Evolutionary conservation across 2,888 invertebrate genomes (phyloP), one percentile per base, ranked within the genome.

Genomic region (Mantis religiosa): DNA sequence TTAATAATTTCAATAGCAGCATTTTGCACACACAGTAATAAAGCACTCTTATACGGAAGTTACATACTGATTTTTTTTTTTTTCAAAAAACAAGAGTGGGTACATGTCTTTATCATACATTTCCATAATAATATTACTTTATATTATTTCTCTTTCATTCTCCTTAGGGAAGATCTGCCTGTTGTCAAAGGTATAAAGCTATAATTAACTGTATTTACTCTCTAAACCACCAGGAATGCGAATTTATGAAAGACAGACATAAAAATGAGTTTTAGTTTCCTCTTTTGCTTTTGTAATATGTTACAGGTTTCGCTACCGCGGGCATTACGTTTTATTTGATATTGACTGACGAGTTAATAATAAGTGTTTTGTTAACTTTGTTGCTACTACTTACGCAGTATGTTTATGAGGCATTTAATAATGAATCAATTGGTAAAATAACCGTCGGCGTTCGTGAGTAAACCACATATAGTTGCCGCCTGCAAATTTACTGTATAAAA

Each of bases 401-500:
- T 34, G 28, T 84, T 71, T 84, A 84, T 84, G 34, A 41, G 34
- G 27, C 54, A n/a, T 85, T 85, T 85, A 85, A 84, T 84, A 84
- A 85, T 47, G 47, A 85, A 85, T 85, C 85, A 85, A 85, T 85
- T 85, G 25, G 15, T 85, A 15, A 20, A 85, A n/a, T 30, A 27
- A 27, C 85, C 54, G 20, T 71, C 54, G 54, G 54, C 54, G 27
- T 85, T 85, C 85, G 85, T 85, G 85, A 41, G 85, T 85, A 47
- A 47, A 27, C 85, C 47, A 34, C 85, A 85, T 85, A 47, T 30
- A 84, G 54, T 54, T 28, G 25, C 41, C 54, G 54, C 54, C 54
- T 71, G 54, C n/a, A 85, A 85, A 85, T 85, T 85, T 85, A 85
- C 85, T 54, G 85, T 85, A 47, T 41, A 41, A 15, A 85, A n/a